These are phyloP conservation scores for Capreolus pygargus DNA, from an alignment of 2,113 vertebrate species.

Conservation along the genomic window DNA sequence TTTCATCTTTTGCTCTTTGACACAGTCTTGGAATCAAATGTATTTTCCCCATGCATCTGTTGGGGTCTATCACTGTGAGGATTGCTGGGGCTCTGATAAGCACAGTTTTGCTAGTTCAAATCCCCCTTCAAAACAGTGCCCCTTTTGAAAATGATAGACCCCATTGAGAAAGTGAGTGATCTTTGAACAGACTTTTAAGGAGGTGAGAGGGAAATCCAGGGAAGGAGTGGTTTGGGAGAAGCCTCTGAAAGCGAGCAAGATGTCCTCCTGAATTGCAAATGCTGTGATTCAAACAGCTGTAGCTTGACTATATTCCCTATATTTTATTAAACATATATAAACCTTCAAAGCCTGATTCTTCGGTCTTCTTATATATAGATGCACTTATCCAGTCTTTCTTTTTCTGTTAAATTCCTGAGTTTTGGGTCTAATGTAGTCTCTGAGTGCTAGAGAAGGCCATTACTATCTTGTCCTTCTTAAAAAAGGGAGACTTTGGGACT, in stretches of 20 bases:
- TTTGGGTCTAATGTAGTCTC: neutral
- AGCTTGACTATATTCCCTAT: neutral
- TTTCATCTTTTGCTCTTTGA: neutral
- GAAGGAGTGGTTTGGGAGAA: too few species aligned
- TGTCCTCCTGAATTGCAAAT: neutral
- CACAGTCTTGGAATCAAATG: accelerated
- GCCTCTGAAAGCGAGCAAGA: accelerated
- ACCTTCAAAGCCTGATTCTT: neutral
- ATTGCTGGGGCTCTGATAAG: neutral
- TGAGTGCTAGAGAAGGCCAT: neutral
- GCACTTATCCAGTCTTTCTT: neutral
- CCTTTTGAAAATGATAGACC: neutral
- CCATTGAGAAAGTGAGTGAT: neutral
- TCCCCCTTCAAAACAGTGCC: neutral
- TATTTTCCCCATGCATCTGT: neutral
- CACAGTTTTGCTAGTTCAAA: neutral
- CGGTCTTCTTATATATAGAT: neutral
- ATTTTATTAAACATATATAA: neutral
- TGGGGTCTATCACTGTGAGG: neutral
- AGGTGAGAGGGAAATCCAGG: neutral
- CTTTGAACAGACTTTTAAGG: neutral
- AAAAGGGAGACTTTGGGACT: neutral
- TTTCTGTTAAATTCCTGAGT: neutral
- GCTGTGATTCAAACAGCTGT: too few species aligned
- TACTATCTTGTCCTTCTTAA: neutral